Percentiles rank a stretch among this genome's conserved stretches.
Evolutionary conservation across 2,797 vertebrate species (phyloP).

Genomic region (Paedocypris micromegethes): DNA sequence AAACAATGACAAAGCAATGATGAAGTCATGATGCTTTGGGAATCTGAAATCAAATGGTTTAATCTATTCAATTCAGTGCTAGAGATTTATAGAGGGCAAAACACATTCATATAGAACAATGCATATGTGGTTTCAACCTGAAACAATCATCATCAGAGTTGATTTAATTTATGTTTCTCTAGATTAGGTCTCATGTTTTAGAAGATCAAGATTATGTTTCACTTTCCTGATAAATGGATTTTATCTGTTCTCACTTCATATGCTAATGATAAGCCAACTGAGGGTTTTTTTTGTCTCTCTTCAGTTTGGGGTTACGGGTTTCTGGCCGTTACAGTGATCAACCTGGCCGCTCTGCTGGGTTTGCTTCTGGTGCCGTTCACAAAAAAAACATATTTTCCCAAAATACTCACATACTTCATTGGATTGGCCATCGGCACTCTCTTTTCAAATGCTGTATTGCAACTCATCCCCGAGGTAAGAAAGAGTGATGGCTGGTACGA

Average conservation of each 20-base stretch:
- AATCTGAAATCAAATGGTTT: no score
- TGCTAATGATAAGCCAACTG: slow-evolving; percentile 24
- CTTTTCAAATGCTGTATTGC: slow-evolving; percentile 82
- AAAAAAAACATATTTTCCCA: slow-evolving; percentile 80
- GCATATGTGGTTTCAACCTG: no score
- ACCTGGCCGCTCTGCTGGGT: slow-evolving; percentile 75
- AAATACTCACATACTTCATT: slow-evolving; percentile 79
- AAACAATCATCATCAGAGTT: background rate
- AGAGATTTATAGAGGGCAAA: no score
- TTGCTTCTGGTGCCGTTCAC: slow-evolving; percentile 74
- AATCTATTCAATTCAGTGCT: no score
- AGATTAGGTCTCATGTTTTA: background rate
- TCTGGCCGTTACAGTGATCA: slow-evolving; percentile 78
- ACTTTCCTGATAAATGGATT: slow-evolving; percentile 10
- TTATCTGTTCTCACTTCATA: slow-evolving; percentile 23
- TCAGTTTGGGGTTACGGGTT: slow-evolving; percentile 80
- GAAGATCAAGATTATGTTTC: slow-evolving; percentile 20
- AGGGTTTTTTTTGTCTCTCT: background rate
- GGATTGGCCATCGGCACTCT: slow-evolving; percentile 80
- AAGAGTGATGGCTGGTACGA: background rate
- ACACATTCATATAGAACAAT: no score
- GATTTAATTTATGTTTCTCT: background rate
- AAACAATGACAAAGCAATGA: no score
- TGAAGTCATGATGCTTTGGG: no score
- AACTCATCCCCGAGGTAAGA: slow-evolving; percentile 84